Base-by-base conservation (phyloP, 2,888 invertebrate species). In the Drosophila paramelanica region DNA sequence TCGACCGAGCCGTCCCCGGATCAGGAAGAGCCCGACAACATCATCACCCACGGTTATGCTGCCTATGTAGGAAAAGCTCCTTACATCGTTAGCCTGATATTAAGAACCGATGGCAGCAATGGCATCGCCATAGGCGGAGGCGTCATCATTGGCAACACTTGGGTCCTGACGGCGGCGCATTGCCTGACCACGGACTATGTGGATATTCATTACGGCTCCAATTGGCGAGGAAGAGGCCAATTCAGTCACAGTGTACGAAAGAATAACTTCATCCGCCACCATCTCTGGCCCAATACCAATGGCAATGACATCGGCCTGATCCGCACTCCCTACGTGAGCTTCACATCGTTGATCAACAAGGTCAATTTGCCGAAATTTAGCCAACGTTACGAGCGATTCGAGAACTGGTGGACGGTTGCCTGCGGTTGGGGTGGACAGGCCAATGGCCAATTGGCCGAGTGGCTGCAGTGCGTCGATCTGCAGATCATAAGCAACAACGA, bases 101-200 rank as follows among this genome's bases (percentile, higher is more conserved):
- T 88, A 5, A 49, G 55, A 41, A 66, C 33, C 73, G 67, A 80
- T 20, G 31, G 38, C 5, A 68, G 65, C 36, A 58, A 69, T 11
- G 20, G 13, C 1, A 52, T 52, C 27, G 66, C 42, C 55, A 68
- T 67, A 47, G 88, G 90, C 4, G 88, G 81, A 41, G 89, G 89
- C 31, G 68, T 81, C 10, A 42, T 90, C 2, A 89, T 90, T 33
- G 74, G 46, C 6, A 43, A 75, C 11, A 69, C 14, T 10, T 89
- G 76, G 77, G 69, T 90, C 1, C 50, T 90, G 38, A 90, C 90
- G 8, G 90, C 89, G 23, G 90, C 88, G 56, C 90, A 90, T 8
- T 90, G 90, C 47, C 57, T 77, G 6, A 73, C 82, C 7, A 71
- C 75, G 10, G 70, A 73, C 39, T 66, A 62, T 43, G 69, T 74